phyloP scores from a whole-genome alignment of 2,888 invertebrate genomes.

The Camponotus fellah region DNA sequence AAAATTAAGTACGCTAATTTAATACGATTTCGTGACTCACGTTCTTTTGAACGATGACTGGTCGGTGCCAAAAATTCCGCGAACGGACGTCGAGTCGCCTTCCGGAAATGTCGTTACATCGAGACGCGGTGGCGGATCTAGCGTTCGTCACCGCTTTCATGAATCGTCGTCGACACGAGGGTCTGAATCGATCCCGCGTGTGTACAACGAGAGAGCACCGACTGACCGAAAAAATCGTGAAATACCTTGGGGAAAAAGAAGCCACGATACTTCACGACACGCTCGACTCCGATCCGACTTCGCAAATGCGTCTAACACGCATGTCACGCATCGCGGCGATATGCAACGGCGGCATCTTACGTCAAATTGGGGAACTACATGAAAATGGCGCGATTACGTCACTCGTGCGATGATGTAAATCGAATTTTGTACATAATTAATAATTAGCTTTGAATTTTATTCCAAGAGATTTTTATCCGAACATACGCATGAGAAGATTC shows the following conservation, averaged over 20 bases:
- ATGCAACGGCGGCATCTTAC: slow-evolving; percentile 48
- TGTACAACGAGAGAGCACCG: background rate
- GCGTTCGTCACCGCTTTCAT: slow-evolving; percentile 20
- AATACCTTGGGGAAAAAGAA: background rate
- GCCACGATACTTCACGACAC: background rate
- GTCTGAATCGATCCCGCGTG: background rate
- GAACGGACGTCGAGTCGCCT: slow-evolving; percentile 51
- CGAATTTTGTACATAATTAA: background rate
- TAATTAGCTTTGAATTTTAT: background rate
- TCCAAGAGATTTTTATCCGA: background rate
- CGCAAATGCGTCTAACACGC: slow-evolving; percentile 48
- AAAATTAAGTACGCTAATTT: background rate
- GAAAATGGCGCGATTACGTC: background rate
- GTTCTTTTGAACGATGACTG: slow-evolving; percentile 41
- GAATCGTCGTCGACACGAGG: slow-evolving; percentile 13
- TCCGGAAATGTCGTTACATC: slow-evolving; percentile 68
- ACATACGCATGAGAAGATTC: background rate
- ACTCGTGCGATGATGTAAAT: background rate
- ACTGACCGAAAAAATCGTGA: background rate
- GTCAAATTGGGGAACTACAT: background rate
- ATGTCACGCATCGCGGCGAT: slow-evolving; percentile 45
- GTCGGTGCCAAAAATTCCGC: slow-evolving; percentile 57
- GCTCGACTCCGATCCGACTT: slow-evolving; percentile 43
- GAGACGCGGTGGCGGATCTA: slow-evolving; percentile 18
- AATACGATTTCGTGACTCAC: slow-evolving; percentile 58